Conservation (phyloP, 2,113 vertebrate genomes). For the Chauna torquata region DNA sequence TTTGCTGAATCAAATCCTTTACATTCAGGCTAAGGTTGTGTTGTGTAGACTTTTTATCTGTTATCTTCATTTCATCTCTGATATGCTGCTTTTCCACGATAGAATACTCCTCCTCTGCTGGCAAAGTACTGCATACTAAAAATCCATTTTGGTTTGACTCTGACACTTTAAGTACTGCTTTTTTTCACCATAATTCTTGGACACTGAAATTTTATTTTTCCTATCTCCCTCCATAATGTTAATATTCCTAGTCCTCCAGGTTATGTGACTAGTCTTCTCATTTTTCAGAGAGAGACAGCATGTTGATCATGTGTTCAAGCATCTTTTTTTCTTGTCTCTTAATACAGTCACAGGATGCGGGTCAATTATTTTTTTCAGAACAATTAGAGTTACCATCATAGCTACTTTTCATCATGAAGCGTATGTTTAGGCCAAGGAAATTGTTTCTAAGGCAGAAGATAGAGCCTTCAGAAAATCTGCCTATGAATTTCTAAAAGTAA, state of each 20-base stretch:
- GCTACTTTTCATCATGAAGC: neutral
- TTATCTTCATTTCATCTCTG: neutral
- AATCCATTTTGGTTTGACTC: neutral
- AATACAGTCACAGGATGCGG: neutral
- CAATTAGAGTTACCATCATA: neutral
- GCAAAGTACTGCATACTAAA: neutral
- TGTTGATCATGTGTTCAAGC: neutral
- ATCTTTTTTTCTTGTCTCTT: neutral
- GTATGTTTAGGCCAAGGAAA: neutral
- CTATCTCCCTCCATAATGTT: rapidly evolving
- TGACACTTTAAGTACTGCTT: neutral
- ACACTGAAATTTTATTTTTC: neutral
- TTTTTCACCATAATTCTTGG: neutral
- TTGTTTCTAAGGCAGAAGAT: neutral
- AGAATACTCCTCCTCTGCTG: neutral
- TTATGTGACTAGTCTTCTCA: neutral
- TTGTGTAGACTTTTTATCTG: neutral
- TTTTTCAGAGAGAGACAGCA: neutral
- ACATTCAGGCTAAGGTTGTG: neutral
- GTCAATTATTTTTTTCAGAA: neutral
- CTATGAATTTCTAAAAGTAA: neutral
- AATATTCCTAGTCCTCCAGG: rapidly evolving
- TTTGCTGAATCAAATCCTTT: neutral
- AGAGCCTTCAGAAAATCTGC: neutral
- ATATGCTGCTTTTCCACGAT: neutral